Percentiles rank a stretch among this genome's conserved stretches.
These are phyloP conservation scores for Philopotamus ludificatus DNA, from an alignment of 1,140 invertebrate genomes.

Conservation along the genomic window DNA sequence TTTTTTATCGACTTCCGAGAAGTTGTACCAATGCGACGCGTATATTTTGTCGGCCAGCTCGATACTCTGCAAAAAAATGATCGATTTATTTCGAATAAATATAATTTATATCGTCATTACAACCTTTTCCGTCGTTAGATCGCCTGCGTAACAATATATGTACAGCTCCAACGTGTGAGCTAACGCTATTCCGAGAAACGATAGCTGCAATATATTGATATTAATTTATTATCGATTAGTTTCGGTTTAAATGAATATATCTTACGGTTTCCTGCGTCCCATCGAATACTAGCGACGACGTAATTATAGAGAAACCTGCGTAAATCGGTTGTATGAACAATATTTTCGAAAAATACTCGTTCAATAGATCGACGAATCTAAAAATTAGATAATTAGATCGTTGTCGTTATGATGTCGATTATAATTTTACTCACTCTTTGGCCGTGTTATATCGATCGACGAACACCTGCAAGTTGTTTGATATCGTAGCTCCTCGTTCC, in stretches of 20 bases:
- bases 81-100: neutral
- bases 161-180: conserved; percentile 36
- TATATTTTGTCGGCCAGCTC: conserved; percentile 23
- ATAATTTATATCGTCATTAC: neutral
- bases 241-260: neutral
- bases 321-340: conserved; percentile 29
- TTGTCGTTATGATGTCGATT: neutral
- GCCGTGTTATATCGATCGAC: conserved; percentile 33
- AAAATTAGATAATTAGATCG: neutral
- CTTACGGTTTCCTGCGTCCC: conserved; percentile 33
- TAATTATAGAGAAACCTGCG: conserved; percentile 32
- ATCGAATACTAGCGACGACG: conserved; percentile 33
- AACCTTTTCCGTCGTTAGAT: conserved; percentile 33
- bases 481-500: neutral
- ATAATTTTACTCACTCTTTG: conserved; percentile 27
- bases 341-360: conserved; percentile 18
- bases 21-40: conserved; percentile 24
- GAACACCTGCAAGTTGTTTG: neutral
- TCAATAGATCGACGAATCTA: conserved; percentile 25
- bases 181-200: conserved; percentile 30
- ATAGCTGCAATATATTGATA: conserved; percentile 29
- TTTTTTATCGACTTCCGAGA: conserved; percentile 20
- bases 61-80: conserved; percentile 23
- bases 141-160: conserved; percentile 37
- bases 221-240: too few species aligned